phyloP scores from a whole-genome alignment of 2,888 invertebrate species.

The Gymnosoma rotundatum region DNA sequence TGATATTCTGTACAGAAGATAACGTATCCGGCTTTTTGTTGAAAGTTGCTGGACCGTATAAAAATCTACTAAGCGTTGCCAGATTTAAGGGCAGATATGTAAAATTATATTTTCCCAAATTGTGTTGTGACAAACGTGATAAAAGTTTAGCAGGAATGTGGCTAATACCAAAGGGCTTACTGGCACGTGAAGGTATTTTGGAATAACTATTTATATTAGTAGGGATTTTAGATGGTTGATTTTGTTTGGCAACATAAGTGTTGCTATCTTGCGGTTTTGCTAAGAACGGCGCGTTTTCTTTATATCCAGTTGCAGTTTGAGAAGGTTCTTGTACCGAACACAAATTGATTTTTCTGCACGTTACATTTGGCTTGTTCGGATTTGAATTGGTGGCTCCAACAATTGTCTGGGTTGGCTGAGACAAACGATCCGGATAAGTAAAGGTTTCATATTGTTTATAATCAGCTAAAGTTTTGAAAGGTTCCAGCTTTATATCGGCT shows the following conservation, averaged over 20 bases:
- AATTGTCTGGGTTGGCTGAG: background rate
- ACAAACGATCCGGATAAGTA: slow-evolving; percentile 1
- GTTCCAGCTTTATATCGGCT: slow-evolving; percentile 39
- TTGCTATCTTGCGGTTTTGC: background rate
- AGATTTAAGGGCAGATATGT: background rate
- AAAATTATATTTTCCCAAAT: background rate
- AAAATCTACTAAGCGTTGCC: too few species aligned
- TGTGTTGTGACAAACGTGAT: background rate
- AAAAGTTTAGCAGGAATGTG: background rate
- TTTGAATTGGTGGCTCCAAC: background rate
- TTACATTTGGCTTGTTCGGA: background rate
- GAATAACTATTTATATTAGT: background rate
- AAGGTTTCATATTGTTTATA: slow-evolving; percentile 40
- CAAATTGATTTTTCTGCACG: slow-evolving; percentile 12
- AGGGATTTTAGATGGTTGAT: background rate
- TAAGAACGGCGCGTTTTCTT: background rate
- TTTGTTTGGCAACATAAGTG: too few species aligned
- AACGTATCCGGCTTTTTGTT: background rate
- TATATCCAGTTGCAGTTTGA: background rate
- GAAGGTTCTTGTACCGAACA: slow-evolving; percentile 1
- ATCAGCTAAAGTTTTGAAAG: background rate
- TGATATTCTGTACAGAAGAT: background rate
- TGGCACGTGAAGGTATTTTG: background rate
- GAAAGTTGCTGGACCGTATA: too few species aligned
- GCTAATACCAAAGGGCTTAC: background rate